Evolutionary conservation across 2,797 vertebrate species (phyloP).

Genomic region (Poeciliopsis gracilis): DNA sequence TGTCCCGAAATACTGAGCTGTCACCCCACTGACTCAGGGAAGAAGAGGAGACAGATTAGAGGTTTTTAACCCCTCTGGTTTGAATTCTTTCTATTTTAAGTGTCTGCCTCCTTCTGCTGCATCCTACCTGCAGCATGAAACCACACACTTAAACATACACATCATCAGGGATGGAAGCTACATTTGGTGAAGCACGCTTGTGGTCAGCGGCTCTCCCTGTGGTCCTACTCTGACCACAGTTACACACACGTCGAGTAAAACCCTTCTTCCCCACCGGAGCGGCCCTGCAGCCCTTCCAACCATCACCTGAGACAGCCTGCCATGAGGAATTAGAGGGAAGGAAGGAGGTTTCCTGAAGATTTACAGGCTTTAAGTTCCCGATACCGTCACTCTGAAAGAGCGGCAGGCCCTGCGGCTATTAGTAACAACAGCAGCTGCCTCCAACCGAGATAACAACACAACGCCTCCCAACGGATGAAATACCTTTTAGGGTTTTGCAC

Average conservation of each 20-base stretch:
- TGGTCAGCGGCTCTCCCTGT: constrained; percentile 63
- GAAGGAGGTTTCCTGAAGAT: constrained; percentile 75
- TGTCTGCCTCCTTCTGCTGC: neutral
- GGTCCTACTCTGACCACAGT: constrained; percentile 63
- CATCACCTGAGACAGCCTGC: constrained; percentile 74
- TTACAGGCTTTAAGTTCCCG: constrained; percentile 75
- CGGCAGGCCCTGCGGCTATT: constrained; percentile 64
- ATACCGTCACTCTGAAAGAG: constrained; percentile 76
- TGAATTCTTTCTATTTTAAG: constrained; percentile 30
- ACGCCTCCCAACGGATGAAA: constrained; percentile 29
- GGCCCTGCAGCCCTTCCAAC: constrained; percentile 69
- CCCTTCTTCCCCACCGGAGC: constrained; percentile 26
- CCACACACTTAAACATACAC: constrained; percentile 50
- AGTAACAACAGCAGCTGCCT: constrained; percentile 53
- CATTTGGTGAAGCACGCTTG: constrained; percentile 58
- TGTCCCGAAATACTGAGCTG: constrained; percentile 14
- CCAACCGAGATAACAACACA: constrained; percentile 35
- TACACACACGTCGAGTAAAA: constrained; percentile 60
- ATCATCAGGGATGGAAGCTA: constrained; percentile 45
- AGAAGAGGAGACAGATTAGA: constrained; percentile 1
- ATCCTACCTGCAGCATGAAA: constrained; percentile 33
- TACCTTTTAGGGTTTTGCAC: constrained; percentile 13
- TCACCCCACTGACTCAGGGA: constrained; percentile 12
- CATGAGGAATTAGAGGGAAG: constrained; percentile 79
- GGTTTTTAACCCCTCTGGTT: constrained; percentile 15